Base-by-base conservation (phyloP, 2,113 vertebrate species). In the Cryptomyrus ogoouensis region DNA sequence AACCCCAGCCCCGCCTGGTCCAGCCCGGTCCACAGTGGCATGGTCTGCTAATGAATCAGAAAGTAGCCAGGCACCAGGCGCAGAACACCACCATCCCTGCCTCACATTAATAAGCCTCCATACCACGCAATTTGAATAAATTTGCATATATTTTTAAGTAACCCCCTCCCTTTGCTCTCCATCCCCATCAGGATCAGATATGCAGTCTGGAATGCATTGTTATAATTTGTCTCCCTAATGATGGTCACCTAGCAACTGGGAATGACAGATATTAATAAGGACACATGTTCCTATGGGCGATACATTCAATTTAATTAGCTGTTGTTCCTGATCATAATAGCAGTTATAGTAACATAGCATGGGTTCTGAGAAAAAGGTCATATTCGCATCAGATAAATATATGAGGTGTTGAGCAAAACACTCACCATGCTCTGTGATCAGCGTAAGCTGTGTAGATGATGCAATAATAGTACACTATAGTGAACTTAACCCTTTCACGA, bases 81-180 rank as follows among this genome's bases (percentile, higher is more conserved):
- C 47, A 49, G 15, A 27, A 86, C 85, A 90, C 80, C 58, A 47
- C 83, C 90, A 56, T 90, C 90, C 92, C 89, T 21, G 35, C 9
- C 21, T 53, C 24, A 50, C 49, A 27, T 83, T 42, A 44, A 46
- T n/a, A 49, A 50, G 89, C 89, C 87, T 83, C 84, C 52, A 49
- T 88, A 74, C 90, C 84, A 90, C 62, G 13, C 87, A 27, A 90
- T 93, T 91, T 93, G 93, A 92, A 93, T 93, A 93, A 52, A 92
- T 93, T 92, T 93, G 91, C 93, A 93, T 93, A 84, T n/a, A 46
- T 84, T 84, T 84, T 47, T 84, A 12, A 47, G 66, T 83, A 89
- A 88, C 77, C 84, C 84, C 70, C 31, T 3, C 77, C 88, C 52
- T 31, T 27, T 35, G 56, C 19, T 74, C 47, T 86, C 12, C 15